Conservation (phyloP, 2,113 vertebrate species). For the Cephalopterus ornatus region DNA sequence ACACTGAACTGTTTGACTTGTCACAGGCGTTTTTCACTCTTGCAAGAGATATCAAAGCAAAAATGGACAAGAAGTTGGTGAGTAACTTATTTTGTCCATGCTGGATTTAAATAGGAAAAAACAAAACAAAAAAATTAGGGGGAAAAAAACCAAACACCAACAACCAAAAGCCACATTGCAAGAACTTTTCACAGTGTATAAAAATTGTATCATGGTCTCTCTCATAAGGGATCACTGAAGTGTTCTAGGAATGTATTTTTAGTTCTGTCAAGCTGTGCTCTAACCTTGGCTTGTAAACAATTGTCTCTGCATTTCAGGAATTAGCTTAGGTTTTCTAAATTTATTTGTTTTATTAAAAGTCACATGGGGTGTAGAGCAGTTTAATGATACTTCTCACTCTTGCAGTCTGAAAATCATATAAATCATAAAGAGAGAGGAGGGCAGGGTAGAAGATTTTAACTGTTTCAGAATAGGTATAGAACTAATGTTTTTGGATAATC, state of each 20-base stretch:
- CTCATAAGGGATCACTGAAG: not conserved
- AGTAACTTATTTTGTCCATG: not conserved
- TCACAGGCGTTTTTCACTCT: constrained; percentile 94
- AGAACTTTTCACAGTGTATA: rapidly evolving
- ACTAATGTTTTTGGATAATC: not conserved
- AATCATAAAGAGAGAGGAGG: not conserved
- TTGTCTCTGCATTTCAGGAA: not conserved
- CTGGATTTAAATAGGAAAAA: not conserved
- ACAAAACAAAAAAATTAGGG: too few relatives aligned
- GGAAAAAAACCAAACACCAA: too few relatives aligned
- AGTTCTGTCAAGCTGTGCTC: not conserved
- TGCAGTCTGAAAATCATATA: not conserved
- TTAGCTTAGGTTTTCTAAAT: not conserved
- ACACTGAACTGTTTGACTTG: not conserved
- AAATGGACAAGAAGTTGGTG: constrained; percentile 99
- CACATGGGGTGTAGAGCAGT: not conserved
- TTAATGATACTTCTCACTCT: not conserved
- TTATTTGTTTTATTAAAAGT: not conserved
- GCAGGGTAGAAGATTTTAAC: not conserved
- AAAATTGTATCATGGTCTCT: not conserved
- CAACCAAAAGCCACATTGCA: not conserved
- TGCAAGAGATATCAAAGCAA: constrained; percentile 97
- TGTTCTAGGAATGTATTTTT: not conserved
- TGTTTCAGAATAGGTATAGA: not conserved
- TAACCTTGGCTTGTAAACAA: not conserved